A percentile compares a stretch with the other conserved stretches of the same genome.
These are phyloP conservation scores for Heterodera filipjevi DNA, from an alignment of 2,888 invertebrate species.

Conservation along the genomic window DNA sequence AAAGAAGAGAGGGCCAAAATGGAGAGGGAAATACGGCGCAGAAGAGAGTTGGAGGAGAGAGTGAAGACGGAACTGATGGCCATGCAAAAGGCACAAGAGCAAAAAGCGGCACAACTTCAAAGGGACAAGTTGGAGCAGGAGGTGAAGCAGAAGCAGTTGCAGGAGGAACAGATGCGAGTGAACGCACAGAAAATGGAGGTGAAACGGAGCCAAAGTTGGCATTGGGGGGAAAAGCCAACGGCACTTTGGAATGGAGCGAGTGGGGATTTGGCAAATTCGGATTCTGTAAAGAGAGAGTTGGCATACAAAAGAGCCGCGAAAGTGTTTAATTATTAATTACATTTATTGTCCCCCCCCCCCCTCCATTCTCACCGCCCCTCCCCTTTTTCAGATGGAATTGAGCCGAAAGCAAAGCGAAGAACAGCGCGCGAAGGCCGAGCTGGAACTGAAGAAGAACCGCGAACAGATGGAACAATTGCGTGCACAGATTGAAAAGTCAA, in stretches of 20 bases:
- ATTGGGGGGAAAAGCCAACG: neutral
- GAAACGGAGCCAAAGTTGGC: too few relatives aligned
- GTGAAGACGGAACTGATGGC: neutral
- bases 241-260: neutral
- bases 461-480: neutral
- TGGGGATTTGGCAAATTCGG: too few relatives aligned
- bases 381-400: neutral
- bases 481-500: neutral
- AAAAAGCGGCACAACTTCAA: neutral
- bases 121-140: neutral
- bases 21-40: neutral
- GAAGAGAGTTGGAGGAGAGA: neutral
- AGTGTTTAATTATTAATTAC: too few relatives aligned
- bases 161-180: neutral
- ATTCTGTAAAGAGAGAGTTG: too few relatives aligned
- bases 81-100: neutral
- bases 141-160: neutral
- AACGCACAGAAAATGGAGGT: neutral
- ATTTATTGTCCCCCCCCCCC: too few relatives aligned
- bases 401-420: neutral
- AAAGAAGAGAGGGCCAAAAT: neutral
- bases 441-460: neutral
- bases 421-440: neutral
- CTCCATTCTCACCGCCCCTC: too few relatives aligned
- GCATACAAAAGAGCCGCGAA: too few relatives aligned